Evolutionary conservation across 2,113 vertebrate genomes (phyloP), one percentile per base, ranked within the genome.

Genomic region (Lasiurus cinereus): DNA sequence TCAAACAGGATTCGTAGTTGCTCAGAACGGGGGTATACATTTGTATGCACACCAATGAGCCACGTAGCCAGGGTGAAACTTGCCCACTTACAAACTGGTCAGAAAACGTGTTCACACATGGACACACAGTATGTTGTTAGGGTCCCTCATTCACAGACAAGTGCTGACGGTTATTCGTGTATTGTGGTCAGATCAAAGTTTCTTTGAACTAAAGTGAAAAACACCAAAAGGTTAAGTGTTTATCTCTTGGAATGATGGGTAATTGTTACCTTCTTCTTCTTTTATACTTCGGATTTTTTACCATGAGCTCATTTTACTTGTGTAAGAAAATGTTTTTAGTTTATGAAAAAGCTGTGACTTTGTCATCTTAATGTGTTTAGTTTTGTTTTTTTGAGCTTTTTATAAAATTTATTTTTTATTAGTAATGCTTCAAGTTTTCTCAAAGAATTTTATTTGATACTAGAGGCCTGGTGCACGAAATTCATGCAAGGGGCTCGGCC

Each of bases 81-180:
- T 7, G 4, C 8, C 16, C 48, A 15, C 73, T 46, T 46, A 2
- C 24, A 21, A 8, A 31, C 31, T 3, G 36, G 24, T 72, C 33
- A 3, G 36, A 36, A 29, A 27, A 0, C 0, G 0, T 39, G 3
- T 13, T 6, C 3, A 0, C 48, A 18, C 12, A 0, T 7, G 1
- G 22, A 1, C 6, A 9, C 5, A 2, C 10, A 0, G 1, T 1
- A 13, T 3, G 29, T 24, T 5, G 0, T 9, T 8, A 10, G 33
- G 64, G 21, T 1, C 52, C 6, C 12, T 19, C 2, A 16, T 24
- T 5, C 18, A 6, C 2, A 31, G 3, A 3, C 16, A 2, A 3
- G 33, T 15, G 36, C 4, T 8, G 16, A 36, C n/a, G 0, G 0
- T 50, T 72, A 24, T 10, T 1, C 5, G 11, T 29, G 33, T 3